phyloP scores from a whole-genome alignment of 1,140 invertebrate species.

The Musca vetustissima region DNA sequence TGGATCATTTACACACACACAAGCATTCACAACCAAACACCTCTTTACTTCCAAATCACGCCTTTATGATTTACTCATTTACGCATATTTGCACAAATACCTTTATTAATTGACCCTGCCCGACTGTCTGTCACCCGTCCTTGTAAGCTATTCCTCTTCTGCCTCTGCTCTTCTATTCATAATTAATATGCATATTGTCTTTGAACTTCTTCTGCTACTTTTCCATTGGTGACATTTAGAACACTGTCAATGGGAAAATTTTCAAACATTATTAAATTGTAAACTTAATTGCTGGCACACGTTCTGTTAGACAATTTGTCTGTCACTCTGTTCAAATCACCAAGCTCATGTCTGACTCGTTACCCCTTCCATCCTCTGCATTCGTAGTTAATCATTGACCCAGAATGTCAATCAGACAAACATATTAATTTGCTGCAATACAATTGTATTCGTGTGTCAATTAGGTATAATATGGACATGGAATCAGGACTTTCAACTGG shows the following conservation, averaged over 20 bases:
- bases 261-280: slow-evolving; percentile 22
- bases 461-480: too few relatives aligned
- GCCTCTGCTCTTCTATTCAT: background rate
- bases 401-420: too few relatives aligned
- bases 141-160: too few relatives aligned
- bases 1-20: too few relatives aligned
- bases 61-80: slow-evolving; percentile 11
- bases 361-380: too few relatives aligned
- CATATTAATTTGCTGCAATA: too few relatives aligned
- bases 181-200: slow-evolving; percentile 10
- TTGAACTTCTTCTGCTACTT: too few relatives aligned
- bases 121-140: too few relatives aligned
- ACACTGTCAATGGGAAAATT: background rate
- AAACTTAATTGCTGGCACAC: slow-evolving; percentile 19
- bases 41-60: background rate
- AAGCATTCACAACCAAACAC: too few relatives aligned
- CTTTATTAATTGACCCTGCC: background rate
- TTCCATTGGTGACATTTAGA: background rate
- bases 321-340: background rate
- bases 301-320: background rate
- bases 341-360: background rate
- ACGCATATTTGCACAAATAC: background rate
- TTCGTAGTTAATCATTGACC: too few relatives aligned
- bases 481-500: too few relatives aligned
- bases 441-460: too few relatives aligned